Conservation (phyloP, 1,140 invertebrate genomes). For the Macrobrachium rosenbergii region DNA sequence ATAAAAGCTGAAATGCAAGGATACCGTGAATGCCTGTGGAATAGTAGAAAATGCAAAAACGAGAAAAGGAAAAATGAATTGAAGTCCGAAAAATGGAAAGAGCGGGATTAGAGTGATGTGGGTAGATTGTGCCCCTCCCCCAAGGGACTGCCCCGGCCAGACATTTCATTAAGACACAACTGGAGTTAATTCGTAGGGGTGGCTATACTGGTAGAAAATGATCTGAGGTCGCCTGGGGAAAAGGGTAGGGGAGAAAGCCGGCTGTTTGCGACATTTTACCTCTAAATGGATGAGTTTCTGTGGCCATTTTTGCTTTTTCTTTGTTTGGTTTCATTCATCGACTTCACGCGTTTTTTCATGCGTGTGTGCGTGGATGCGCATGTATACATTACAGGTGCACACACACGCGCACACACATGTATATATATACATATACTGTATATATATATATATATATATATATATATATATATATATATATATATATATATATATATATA, state of each 20-base stretch:
- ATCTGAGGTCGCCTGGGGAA: slow-evolving; percentile 8
- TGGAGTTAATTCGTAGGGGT: background rate
- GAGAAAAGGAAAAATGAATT: background rate
- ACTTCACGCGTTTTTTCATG: background rate
- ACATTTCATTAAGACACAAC: slow-evolving; percentile 40
- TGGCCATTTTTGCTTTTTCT: background rate
- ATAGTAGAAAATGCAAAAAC: background rate
- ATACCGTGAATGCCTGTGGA: no score
- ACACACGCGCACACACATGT: background rate
- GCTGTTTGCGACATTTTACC: no score
- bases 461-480: background rate
- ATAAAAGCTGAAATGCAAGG: background rate
- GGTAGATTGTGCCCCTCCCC: background rate
- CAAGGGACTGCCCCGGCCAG: slow-evolving; percentile 15
- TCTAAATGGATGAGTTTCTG: slow-evolving; percentile 21
- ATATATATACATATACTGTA: background rate
- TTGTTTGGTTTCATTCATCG: no score
- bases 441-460: background rate
- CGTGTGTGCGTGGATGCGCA: slow-evolving; percentile 19
- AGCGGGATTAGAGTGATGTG: background rate
- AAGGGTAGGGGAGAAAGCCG: slow-evolving; percentile 16
- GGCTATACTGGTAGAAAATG: slow-evolving; percentile 9
- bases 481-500: no score
- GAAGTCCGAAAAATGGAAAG: slow-evolving; percentile 12
- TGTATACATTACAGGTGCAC: slow-evolving; percentile 17